Base-by-base conservation (phyloP, 1,140 invertebrate species). In the Onthophagus taurus region DNA sequence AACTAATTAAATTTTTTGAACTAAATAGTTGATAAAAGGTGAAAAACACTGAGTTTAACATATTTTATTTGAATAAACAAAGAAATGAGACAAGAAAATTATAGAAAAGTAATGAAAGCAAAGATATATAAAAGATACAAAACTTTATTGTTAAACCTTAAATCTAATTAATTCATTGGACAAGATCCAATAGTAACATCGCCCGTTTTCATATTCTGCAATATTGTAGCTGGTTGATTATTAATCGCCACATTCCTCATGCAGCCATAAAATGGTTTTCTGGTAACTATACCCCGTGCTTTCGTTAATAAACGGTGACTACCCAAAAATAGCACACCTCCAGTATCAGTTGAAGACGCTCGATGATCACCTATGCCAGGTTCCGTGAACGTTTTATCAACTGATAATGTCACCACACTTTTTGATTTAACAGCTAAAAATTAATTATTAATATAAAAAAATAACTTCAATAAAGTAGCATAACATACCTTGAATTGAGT, bases 271-370 rank as follows among this genome's bases (percentile, higher is more conserved):
- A 77, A 95, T 37, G 85, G 79, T 9, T 75, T 68, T 2, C 69
- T 67, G 16, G 80, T 80, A 23, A 63, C 60, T 0, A 74, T 65
- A 7, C 75, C 76, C 52, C 61, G 76, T 2, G 70, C 66, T 53
- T 62, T 71, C 48, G 54, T 60, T 49, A 68, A 71, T 11, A 66
- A 76, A 51, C 81, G 80, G 63, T 94, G 81, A 0, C 92, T 91
- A 23, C 94, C 94, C 52, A 97, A 72, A 62, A 84, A 97, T 1
- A 98, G 65, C 0, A 89, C 82, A 52, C 89, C 80, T 19, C 78
- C 82, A 0, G 91, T 92, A 47, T 88, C 78, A 0, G 88, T 85
- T 1, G 76, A 74, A 1, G 72, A 71, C 1, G 75, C 71, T 31
- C 73, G 76, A 31, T 72, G 72, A 23, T 63, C 60, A 11, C 86